Evolutionary conservation across 2,797 vertebrate species (phyloP), one percentile per base, ranked within the genome.

Genomic region (Epinephelus coioides): DNA sequence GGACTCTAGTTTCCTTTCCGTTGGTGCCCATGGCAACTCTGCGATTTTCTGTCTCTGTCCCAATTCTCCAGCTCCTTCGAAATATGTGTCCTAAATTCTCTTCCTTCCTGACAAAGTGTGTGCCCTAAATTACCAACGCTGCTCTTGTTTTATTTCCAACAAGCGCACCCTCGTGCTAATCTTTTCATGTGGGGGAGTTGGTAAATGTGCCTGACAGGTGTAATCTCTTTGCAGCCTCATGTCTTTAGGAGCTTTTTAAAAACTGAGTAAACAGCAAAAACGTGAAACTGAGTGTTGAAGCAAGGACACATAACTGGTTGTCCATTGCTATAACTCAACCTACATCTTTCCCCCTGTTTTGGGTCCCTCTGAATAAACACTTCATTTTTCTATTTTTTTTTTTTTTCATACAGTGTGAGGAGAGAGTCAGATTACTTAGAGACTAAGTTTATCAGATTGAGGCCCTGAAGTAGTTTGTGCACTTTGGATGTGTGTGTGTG

Each of bases 11-110:
- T 87, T 83, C 69, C 76, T 79, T 83, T 84, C 68, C 12, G 14
- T 71, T 73, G 71, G 82, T 87, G 86, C 82, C 82, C 79, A 87
- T 90, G 87, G 91, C 84, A 89, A 86, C 89, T 85, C 47, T n/a
- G 59, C 76, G 56, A 81, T 78, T 77, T 82, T 85, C 76, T 49
- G 57, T 86, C 73, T 76, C 67, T 76, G 82, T 90, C 87, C 88
- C 86, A 93, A 67, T 90, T 93, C 79, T 81, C 77, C 57, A 76
- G 73, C 73, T 81, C 51, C 76, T 81, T 82, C 81, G 81, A 84
- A 87, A 90, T 82, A 84, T 69, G 64, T 74, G 86, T 81, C 89
- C 86, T 85, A 79, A 80, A 88, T 86, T 79, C 53, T 85, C 76
- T 68, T 79, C 67, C 76, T 87, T 87, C 76, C 78, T 78, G 66